A percentile compares a stretch with the other conserved stretches of the same genome.
Evolutionary conservation across 2,113 vertebrate genomes (phyloP).

Genomic region (Chiloscyllium plagiosum): DNA sequence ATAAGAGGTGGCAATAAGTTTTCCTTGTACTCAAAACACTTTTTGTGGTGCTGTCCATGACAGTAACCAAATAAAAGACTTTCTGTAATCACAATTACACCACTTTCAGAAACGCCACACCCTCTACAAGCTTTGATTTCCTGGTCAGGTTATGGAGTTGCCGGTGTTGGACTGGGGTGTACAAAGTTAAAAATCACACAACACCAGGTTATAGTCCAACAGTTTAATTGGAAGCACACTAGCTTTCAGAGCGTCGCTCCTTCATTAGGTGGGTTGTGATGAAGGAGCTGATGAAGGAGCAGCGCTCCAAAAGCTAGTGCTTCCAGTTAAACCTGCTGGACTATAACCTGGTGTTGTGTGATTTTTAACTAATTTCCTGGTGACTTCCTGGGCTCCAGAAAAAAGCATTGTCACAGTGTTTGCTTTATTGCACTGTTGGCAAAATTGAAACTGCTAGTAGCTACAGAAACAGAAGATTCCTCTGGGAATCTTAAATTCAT

Average conservation of each 20-base stretch:
- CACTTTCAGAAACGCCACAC: not conserved
- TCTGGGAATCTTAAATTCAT: not conserved
- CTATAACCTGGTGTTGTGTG: too few species aligned
- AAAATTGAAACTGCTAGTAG: not conserved
- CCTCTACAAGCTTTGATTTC: not conserved
- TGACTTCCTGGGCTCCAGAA: not conserved
- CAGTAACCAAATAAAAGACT: not conserved
- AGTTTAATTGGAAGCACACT: too few species aligned
- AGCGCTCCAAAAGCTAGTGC: too few species aligned
- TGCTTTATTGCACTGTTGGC: not conserved
- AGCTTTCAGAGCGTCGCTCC: too few species aligned
- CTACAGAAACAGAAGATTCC: not conserved
- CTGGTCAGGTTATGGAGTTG: too few species aligned
- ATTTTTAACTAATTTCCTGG: too few species aligned
- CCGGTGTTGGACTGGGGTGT: too few species aligned
- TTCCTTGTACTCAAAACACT: not conserved
- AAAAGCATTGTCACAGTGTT: not conserved
- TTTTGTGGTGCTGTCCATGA: not conserved
- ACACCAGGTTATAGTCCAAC: too few species aligned
- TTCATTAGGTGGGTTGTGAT: too few species aligned
- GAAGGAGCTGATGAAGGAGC: too few species aligned
- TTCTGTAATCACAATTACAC: not conserved
- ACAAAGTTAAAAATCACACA: too few species aligned
- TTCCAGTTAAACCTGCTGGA: too few species aligned
- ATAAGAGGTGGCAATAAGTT: not conserved